Percentiles rank a stretch among this genome's conserved stretches.
phyloP scores from a whole-genome alignment of 53 echinoderm and acorn worm species.

The Holothuria leucospilota region DNA sequence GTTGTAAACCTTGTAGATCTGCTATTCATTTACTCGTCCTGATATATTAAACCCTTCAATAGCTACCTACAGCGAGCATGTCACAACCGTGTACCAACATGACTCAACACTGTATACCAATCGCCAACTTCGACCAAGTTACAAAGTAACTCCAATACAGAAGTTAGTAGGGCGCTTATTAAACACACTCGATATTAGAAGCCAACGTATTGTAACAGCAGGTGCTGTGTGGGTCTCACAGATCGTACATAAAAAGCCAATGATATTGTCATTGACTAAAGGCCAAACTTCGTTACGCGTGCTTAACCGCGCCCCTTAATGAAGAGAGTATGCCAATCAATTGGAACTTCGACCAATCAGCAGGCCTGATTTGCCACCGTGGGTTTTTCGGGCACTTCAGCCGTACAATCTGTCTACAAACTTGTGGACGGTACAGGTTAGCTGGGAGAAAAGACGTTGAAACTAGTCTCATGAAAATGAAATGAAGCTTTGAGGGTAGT shows the following conservation, averaged over 20 bases:
- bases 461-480: conserved; percentile 7
- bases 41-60: conserved; percentile 14
- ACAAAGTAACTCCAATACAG: conserved; percentile 41
- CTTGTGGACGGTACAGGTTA: no score
- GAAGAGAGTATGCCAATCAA: conserved; percentile 37
- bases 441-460: neutral
- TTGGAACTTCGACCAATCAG: conserved; percentile 40
- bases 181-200: conserved; percentile 2
- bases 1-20: conserved; percentile 1
- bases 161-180: conserved; percentile 23
- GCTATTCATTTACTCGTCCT: conserved; percentile 9
- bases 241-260: conserved; percentile 40
- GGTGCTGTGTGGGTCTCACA: conserved; percentile 18
- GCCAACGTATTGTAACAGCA: conserved; percentile 25
- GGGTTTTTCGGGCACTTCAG: neutral
- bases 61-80: conserved; percentile 26
- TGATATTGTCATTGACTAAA: conserved; percentile 46
- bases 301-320: conserved; percentile 47
- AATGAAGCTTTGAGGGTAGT: conserved; percentile 8
- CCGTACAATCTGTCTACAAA: no score
- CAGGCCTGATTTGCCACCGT: neutral
- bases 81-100: conserved; percentile 42
- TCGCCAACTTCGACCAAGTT: conserved; percentile 34
- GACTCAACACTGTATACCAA: conserved; percentile 34
- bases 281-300: conserved; percentile 52